phyloP scores from a whole-genome alignment of 2,888 invertebrate species.

The Pristionchus entomophagus region DNA sequence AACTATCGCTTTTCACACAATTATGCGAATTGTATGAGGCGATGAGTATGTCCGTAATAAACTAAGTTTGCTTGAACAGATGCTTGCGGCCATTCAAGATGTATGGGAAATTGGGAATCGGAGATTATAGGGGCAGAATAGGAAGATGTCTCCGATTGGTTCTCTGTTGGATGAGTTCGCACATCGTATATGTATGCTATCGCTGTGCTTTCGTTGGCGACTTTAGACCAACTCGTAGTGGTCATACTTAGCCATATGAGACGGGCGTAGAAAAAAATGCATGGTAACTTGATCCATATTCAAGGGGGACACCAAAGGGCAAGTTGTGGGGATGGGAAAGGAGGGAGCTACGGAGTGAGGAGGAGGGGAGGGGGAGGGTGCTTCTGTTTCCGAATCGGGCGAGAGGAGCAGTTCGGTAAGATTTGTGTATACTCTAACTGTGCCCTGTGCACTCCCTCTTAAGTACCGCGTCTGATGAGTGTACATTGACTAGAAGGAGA shows the following conservation, averaged over 20 bases:
- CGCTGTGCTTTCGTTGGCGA: background rate
- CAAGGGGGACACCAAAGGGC: constrained; percentile 4
- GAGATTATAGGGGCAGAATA: background rate
- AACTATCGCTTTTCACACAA: no score
- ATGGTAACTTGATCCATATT: constrained; percentile 11
- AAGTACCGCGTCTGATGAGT: constrained; percentile 38
- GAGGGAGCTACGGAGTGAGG: background rate
- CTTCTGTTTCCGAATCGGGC: constrained; percentile 27
- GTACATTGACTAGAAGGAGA: background rate
- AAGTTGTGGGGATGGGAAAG: constrained; percentile 28
- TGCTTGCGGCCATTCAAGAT: constrained; percentile 9
- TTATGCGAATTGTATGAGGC: background rate
- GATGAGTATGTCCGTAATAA: background rate
- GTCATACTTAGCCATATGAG: background rate
- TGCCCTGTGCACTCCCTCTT: constrained; percentile 22
- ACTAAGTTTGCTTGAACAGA: constrained; percentile 22
- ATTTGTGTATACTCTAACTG: constrained; percentile 38
- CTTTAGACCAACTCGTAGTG: background rate
- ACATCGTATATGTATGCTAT: background rate
- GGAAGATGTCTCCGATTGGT: background rate
- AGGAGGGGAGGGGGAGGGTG: background rate
- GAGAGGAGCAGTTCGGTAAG: background rate
- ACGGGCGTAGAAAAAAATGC: constrained; percentile 11
- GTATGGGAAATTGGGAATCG: constrained; percentile 16
- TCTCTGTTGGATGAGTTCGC: background rate